Conservation (phyloP, 2,888 invertebrate genomes). For the Sympetrum striolatum region DNA sequence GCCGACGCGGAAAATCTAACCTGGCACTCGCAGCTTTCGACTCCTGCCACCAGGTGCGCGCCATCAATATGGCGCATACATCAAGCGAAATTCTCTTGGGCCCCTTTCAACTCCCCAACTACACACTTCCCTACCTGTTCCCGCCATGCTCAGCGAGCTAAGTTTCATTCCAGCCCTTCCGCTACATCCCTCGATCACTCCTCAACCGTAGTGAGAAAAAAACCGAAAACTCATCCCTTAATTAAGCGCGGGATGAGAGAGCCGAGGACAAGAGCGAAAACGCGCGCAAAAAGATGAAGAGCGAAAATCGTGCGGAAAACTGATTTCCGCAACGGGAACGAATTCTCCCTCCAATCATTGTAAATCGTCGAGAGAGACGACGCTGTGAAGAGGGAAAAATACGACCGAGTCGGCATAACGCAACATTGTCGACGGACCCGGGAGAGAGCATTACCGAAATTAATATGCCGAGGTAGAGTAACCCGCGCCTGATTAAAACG, state of each 20-base stretch:
- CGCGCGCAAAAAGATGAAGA: background rate
- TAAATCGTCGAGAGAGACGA: background rate
- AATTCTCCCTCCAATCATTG: background rate
- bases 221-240: background rate
- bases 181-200: background rate
- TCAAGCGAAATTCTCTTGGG: background rate
- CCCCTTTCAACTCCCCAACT: background rate
- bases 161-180: background rate
- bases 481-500: background rate
- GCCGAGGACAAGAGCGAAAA: background rate
- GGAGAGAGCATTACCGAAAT: slow-evolving; percentile 27
- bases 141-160: background rate
- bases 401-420: background rate
- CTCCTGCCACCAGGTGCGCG: background rate
- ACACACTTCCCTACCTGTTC: background rate
- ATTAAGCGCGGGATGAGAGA: background rate
- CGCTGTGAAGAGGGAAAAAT: background rate
- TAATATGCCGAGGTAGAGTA: background rate
- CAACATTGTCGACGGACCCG: background rate
- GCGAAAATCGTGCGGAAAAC: background rate
- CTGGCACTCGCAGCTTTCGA: background rate
- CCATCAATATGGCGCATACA: background rate
- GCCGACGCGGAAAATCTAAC: background rate
- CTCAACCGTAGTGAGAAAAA: background rate
- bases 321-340: background rate